These are phyloP conservation scores for Orthosia gothica DNA, from an alignment of 2,888 invertebrate genomes.

Conservation along the genomic window DNA sequence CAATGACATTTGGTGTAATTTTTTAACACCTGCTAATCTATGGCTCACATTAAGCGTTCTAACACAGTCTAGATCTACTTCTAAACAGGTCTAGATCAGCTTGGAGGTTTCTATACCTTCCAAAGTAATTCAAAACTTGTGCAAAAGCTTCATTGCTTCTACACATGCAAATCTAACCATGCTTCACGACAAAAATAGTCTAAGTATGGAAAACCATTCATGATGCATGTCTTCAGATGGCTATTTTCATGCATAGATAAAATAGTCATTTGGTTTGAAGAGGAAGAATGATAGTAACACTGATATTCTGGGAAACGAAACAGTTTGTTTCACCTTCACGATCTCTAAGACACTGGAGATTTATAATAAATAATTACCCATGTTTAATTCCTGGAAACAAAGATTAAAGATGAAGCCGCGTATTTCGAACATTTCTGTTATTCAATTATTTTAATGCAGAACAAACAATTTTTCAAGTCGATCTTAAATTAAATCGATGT, in stretches of 20 bases:
- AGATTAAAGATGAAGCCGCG: conserved; percentile 7
- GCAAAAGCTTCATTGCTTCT: too few relatives aligned
- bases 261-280: conserved; percentile 1
- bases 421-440: background rate
- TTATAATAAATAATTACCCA: background rate
- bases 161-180: conserved; percentile 21
- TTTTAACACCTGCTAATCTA: background rate
- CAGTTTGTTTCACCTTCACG: background rate
- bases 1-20: background rate
- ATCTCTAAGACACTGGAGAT: background rate
- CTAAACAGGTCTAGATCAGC: conserved; percentile 17
- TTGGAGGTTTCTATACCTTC: background rate
- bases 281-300: background rate
- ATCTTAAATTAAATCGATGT: too few relatives aligned
- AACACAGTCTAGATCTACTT: background rate
- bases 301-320: background rate
- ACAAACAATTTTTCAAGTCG: too few relatives aligned
- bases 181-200: conserved; percentile 12
- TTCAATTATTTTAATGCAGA: too few relatives aligned
- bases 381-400: conserved; percentile 17
- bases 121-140: background rate
- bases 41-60: conserved; percentile 4
- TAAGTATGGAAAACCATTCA: conserved; percentile 2
- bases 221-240: background rate
- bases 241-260: conserved; percentile 23